phyloP scores from a whole-genome alignment of 2,888 invertebrate genomes.

The Teleiodes luculella region DNA sequence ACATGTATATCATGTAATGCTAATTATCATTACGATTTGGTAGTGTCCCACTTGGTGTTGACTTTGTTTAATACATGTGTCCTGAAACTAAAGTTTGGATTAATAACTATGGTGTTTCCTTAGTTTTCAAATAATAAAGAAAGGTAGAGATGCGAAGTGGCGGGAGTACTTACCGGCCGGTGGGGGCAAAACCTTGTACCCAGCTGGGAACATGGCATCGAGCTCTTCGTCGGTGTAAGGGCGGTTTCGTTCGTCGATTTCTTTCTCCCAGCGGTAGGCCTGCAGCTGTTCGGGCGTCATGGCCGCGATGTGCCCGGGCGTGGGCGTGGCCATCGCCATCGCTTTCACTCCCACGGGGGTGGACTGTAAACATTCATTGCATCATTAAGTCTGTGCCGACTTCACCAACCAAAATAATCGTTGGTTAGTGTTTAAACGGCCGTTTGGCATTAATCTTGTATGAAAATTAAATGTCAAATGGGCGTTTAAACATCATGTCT shows the following conservation, averaged over 20 bases:
- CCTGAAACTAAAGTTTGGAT: slow-evolving; percentile 72
- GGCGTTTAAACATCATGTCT: too few relatives aligned
- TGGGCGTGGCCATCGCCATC: slow-evolving; percentile 99
- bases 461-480: too few relatives aligned
- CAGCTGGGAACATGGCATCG: slow-evolving; percentile 98
- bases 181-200: slow-evolving; percentile 97
- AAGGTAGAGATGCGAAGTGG: neutral
- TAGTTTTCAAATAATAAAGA: slow-evolving; percentile 19
- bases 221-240: slow-evolving; percentile 98
- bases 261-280: slow-evolving; percentile 98
- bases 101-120: slow-evolving; percentile 63
- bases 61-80: slow-evolving; percentile 66
- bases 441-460: too few relatives aligned
- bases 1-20: slow-evolving; percentile 47
- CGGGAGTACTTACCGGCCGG: slow-evolving; percentile 84
- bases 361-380: slow-evolving; percentile 49
- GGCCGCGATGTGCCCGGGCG: slow-evolving; percentile 95
- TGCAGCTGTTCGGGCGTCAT: slow-evolving; percentile 99
- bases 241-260: slow-evolving; percentile 98
- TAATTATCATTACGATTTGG: slow-evolving; percentile 34
- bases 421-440: too few relatives aligned
- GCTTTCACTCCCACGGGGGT: slow-evolving; percentile 96
- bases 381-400: neutral
- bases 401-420: too few relatives aligned
- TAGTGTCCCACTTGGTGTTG: slow-evolving; percentile 44